phyloP scores from a whole-genome alignment of 2,888 invertebrate genomes.

The Epinotia ramella region DNA sequence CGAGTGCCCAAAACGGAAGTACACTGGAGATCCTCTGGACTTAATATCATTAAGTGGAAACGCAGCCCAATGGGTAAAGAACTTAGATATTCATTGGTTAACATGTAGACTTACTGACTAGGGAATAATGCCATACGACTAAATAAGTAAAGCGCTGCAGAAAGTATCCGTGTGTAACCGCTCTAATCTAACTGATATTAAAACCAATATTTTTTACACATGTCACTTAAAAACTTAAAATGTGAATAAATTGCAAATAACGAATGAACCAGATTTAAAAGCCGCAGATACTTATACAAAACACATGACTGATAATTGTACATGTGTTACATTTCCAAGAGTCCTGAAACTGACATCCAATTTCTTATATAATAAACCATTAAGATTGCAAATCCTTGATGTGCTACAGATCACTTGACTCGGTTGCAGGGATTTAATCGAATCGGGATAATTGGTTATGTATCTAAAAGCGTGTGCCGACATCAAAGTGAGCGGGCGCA shows the following conservation, averaged over 20 bases:
- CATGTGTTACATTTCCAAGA: not conserved
- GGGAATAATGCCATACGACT: too few relatives aligned
- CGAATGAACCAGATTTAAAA: not conserved
- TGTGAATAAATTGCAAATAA: too few relatives aligned
- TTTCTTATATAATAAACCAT: conserved; percentile 50
- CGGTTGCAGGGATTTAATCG: conserved; percentile 65
- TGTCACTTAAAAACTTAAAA: too few relatives aligned
- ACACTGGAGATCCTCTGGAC: not conserved
- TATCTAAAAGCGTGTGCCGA: conserved; percentile 73
- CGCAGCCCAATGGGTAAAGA: too few relatives aligned
- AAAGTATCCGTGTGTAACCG: too few relatives aligned
- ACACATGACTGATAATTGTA: not conserved
- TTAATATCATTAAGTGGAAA: too few relatives aligned
- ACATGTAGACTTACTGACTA: too few relatives aligned
- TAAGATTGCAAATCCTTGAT: conserved; percentile 50
- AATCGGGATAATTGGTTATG: conserved; percentile 79
- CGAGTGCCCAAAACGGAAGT: not conserved
- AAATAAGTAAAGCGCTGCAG: too few relatives aligned
- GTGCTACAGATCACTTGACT: conserved; percentile 58
- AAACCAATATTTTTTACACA: too few relatives aligned
- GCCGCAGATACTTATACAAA: not conserved
- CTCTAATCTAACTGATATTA: too few relatives aligned
- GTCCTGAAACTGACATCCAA: conserved; percentile 12
- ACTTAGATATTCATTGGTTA: too few relatives aligned
- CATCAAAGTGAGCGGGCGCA: conserved; percentile 75